Evolutionary conservation across 2,113 vertebrate species (phyloP).

Genomic region (Pelecanoides urinatrix): DNA sequence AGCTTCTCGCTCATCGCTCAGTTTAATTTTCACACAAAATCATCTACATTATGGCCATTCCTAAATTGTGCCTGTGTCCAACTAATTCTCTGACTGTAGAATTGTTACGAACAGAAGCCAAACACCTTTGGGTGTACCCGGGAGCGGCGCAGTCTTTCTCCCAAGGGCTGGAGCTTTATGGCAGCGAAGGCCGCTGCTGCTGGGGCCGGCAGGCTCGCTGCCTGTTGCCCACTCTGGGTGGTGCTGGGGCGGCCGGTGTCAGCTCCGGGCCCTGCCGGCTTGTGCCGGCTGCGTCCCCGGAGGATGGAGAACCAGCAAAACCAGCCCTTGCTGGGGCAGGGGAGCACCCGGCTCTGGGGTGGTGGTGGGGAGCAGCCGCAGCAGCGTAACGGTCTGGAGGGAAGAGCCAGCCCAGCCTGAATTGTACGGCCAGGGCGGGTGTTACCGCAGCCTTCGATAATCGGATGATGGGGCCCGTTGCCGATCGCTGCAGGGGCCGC

Average conservation of each 20-base stretch:
- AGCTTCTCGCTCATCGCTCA: accelerated
- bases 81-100: accelerated
- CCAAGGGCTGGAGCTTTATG: not conserved
- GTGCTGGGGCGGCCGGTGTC: not conserved
- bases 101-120: not conserved
- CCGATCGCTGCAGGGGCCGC: accelerated
- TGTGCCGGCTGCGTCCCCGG: accelerated
- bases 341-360: not conserved
- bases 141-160: not conserved
- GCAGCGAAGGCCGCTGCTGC: not conserved
- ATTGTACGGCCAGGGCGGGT: accelerated
- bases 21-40: not conserved
- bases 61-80: accelerated
- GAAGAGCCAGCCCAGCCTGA: not conserved
- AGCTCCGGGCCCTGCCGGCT: not conserved
- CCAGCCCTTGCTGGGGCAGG: not conserved
- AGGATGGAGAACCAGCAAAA: not conserved
- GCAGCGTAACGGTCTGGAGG: not conserved
- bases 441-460: not conserved
- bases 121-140: accelerated
- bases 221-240: accelerated
- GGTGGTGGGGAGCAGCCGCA: not conserved
- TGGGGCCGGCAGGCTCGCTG: not conserved
- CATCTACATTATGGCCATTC: accelerated
- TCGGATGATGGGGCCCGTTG: too few relatives aligned